Evolutionary conservation across 2,797 vertebrate genomes (phyloP).

Genomic region (Coreius guichenoti): DNA sequence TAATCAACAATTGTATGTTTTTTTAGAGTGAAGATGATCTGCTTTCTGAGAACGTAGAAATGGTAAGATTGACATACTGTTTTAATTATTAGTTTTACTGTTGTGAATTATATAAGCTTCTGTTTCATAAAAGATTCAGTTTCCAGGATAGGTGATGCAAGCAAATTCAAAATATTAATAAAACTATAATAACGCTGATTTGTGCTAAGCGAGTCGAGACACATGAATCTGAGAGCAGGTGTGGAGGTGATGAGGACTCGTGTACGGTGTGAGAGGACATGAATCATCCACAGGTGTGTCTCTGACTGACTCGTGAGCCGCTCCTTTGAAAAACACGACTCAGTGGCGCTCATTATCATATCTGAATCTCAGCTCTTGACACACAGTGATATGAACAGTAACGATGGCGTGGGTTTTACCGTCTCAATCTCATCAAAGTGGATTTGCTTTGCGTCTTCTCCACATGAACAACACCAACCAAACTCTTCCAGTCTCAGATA

Average conservation of each 20-base stretch:
- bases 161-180: neutral
- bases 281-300: neutral
- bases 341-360: neutral
- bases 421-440: too few species aligned
- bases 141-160: constrained; percentile 71
- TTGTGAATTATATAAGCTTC: neutral
- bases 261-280: too few species aligned
- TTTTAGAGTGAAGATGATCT: constrained; percentile 52
- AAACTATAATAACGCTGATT: neutral
- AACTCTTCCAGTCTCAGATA: too few species aligned
- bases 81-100: neutral
- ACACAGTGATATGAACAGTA: too few species aligned
- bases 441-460: too few species aligned
- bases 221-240: neutral
- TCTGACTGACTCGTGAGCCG: neutral
- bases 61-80: constrained; percentile 26
- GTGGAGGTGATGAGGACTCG: too few species aligned
- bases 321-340: neutral
- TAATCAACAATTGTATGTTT: constrained; percentile 27
- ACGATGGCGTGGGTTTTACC: too few species aligned
- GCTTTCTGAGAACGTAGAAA: constrained; percentile 30
- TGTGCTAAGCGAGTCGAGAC: neutral
- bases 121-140: constrained; percentile 5
- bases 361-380: neutral
- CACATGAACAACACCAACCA: too few species aligned